Evolutionary conservation across 2,797 vertebrate genomes (phyloP).

Genomic region (Limnodromus scolopaceus): DNA sequence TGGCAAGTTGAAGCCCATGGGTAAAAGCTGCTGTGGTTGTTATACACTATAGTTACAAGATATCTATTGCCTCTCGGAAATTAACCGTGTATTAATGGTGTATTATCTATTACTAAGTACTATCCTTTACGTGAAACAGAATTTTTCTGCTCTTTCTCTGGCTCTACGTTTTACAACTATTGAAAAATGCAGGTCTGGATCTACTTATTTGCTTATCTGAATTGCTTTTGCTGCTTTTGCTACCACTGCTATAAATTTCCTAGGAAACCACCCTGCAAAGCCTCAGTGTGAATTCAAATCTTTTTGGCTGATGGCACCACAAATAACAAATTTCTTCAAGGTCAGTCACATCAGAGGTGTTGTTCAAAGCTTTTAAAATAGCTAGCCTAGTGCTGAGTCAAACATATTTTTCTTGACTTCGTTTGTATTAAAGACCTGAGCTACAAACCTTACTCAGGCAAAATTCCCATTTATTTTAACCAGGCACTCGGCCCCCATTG

Average conservation of each 20-base stretch:
- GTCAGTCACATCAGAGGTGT: constrained; percentile 30
- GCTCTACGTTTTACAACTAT: background rate
- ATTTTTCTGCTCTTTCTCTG: background rate
- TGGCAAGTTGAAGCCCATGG: background rate
- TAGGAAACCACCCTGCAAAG: constrained; percentile 28
- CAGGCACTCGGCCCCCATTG: background rate
- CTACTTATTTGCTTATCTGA: constrained; percentile 36
- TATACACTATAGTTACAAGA: background rate
- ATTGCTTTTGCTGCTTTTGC: constrained; percentile 28
- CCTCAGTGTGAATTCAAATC: background rate
- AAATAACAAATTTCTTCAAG: constrained; percentile 44
- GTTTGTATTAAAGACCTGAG: background rate
- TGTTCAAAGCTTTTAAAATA: constrained; percentile 51
- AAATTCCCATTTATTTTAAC: background rate
- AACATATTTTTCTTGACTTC: constrained; percentile 5
- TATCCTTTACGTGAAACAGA: background rate
- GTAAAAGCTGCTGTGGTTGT: background rate
- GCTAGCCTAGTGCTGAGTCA: constrained; percentile 37
- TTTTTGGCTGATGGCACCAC: background rate
- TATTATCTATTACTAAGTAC: background rate
- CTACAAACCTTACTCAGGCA: background rate
- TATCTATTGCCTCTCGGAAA: background rate
- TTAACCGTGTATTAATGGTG: background rate
- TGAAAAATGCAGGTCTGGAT: background rate
- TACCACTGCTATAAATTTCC: constrained; percentile 30